A percentile compares a stretch with the other conserved stretches of the same genome.
Evolutionary conservation across 2,113 vertebrate species (phyloP).

Genomic region (Nansenia antarctica): DNA sequence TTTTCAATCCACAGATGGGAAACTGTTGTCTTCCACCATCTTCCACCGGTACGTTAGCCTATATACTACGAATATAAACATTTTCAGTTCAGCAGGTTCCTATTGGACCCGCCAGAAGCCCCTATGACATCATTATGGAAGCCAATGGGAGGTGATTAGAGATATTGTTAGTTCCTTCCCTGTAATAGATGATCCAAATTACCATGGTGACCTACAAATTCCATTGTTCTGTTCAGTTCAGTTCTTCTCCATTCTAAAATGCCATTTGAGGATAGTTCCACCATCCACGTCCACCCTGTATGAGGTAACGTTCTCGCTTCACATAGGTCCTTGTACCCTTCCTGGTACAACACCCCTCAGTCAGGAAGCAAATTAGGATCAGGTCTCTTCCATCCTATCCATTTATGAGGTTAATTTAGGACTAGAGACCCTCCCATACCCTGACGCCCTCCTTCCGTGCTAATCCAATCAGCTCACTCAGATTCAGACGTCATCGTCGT

Average conservation of each 20-base stretch:
- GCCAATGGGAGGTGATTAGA: not conserved
- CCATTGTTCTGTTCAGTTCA: not conserved
- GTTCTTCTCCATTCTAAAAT: not conserved
- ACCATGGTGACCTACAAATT: not conserved
- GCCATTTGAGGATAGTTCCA: not conserved
- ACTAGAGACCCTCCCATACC: not conserved
- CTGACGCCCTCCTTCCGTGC: not conserved
- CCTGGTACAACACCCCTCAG: not conserved
- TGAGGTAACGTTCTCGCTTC: not conserved
- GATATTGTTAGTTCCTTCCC: not conserved
- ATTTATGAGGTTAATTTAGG: not conserved
- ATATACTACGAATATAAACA: slow-evolving; percentile 31
- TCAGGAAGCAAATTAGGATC: not conserved
- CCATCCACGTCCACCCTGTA: not conserved
- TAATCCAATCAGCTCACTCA: slow-evolving; percentile 39
- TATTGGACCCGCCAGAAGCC: slow-evolving; percentile 33
- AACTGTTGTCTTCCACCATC: not conserved
- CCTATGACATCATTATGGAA: slow-evolving; percentile 20
- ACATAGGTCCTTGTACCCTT: not conserved
- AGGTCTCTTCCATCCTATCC: not conserved
- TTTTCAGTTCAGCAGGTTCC: slow-evolving; percentile 46
- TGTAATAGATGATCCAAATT: not conserved
- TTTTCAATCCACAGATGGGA: not conserved
- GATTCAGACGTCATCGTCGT: slow-evolving; percentile 70
- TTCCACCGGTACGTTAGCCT: not conserved